Evolutionary conservation across 1,140 invertebrate species (phyloP), one percentile per base, ranked within the genome.

Genomic region (Thaumatotibia leucotreta): DNA sequence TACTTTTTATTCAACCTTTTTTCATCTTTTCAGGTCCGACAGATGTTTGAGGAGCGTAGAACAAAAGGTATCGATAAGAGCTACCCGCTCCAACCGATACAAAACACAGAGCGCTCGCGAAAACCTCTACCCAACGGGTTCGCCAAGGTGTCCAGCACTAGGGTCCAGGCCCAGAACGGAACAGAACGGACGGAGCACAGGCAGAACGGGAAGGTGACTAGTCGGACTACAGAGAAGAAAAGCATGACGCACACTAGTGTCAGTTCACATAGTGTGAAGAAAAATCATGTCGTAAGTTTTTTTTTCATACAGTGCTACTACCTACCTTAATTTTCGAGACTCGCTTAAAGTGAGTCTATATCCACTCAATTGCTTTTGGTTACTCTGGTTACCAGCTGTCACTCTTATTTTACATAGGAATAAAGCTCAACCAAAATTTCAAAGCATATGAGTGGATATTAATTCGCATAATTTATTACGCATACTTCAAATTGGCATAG

Each of bases 11-110:
- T n/a, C n/a, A n/a, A n/a, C n/a, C n/a, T n/a, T 33, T 33, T 11
- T 9, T 9, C n/a, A 20, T 39, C 17, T 31, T 54, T 32, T 2
- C 75, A 94, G 92, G 94, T 95, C 2, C 92, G 95, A n/a, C 95
- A 95, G 89, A 95, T 96, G 95, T 96, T 96, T 78, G 95, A 96
- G 71, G 95, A 96, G 75, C 92, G 95, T 11, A 92, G 95, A 27
- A 92, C 92, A n/a, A 93, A 93, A 61, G 96, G 96, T 29, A 95
- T 96, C 72, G 96, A 97, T 89, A 95, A 95, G 66, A 96, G 95
- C 79, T 95, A 97, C 87, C 95, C 95, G 0, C 85, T 97, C 11
- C 95, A 96, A 75, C 96, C 96, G 0, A 86, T 95, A 33, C 84
- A 88, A 23, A 91, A 88, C 68, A 88, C 88, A 33, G 85, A 86